Percentiles rank a stretch among this genome's conserved stretches.
Conservation (phyloP, 2,113 vertebrate genomes). For the Cathartes aura region DNA sequence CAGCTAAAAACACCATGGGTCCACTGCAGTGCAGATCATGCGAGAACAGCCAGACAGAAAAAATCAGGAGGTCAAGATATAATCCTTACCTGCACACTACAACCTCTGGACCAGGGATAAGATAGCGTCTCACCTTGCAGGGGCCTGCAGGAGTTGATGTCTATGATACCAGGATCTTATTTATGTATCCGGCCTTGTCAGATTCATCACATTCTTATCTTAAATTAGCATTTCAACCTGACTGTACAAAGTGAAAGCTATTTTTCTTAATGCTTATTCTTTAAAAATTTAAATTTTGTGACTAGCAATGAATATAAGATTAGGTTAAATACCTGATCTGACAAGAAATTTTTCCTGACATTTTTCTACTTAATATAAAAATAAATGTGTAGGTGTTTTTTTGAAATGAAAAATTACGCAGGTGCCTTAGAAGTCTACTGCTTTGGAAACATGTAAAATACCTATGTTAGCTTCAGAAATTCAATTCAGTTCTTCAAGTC, state of each 20-base stretch:
- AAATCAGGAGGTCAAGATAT: neutral
- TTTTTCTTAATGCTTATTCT: neutral
- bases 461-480: neutral
- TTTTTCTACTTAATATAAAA: neutral
- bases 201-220: neutral
- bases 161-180: neutral
- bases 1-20: neutral
- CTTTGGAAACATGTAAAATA: neutral
- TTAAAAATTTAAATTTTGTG: neutral
- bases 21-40: rapidly evolving
- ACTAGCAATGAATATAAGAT: neutral
- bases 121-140: neutral
- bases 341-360: neutral
- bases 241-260: neutral
- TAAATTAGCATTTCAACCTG: neutral
- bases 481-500: neutral
- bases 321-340: neutral
- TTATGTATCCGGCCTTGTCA: neutral
- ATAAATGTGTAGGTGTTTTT: neutral
- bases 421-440: neutral
- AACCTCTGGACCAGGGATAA: neutral
- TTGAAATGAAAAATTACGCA: neutral
- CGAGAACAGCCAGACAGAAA: neutral
- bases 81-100: neutral
- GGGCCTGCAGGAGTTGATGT: rapidly evolving